phyloP scores from a whole-genome alignment of 2,888 invertebrate species.

The Leptinotarsa rubiginosa region DNA sequence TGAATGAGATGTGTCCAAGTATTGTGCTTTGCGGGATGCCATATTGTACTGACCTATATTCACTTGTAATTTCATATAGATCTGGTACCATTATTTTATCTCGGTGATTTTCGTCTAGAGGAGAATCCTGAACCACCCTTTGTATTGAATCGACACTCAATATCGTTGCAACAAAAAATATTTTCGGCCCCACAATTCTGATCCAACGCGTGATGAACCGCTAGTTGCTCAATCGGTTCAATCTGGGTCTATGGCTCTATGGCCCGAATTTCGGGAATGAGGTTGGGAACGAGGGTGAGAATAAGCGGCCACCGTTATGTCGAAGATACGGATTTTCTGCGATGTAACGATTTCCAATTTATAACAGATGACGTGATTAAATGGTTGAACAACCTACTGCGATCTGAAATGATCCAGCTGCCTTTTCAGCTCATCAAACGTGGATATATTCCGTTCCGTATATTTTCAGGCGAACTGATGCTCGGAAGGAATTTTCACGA shows the following conservation, averaged over 20 bases:
- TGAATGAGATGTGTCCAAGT: too few relatives aligned
- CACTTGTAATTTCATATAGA: too few relatives aligned
- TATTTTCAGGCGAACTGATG: neutral
- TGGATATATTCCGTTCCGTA: neutral
- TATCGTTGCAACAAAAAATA: neutral
- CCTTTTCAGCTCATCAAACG: constrained; percentile 4
- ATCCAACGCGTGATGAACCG: constrained; percentile 3
- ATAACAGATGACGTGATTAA: constrained; percentile 3
- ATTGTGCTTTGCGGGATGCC: too few relatives aligned
- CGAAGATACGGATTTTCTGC: constrained; percentile 4
- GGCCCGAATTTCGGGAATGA: neutral
- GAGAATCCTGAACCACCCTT: too few relatives aligned
- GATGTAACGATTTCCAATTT: constrained; percentile 17
- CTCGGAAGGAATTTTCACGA: neutral
- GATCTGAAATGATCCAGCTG: constrained; percentile 1
- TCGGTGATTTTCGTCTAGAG: too few relatives aligned
- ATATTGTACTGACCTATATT: too few relatives aligned
- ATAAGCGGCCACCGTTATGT: neutral
- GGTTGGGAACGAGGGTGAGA: constrained; percentile 12
- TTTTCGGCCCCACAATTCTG: neutral
- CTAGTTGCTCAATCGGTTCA: constrained; percentile 15
- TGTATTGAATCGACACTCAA: neutral
- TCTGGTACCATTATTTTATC: too few relatives aligned
- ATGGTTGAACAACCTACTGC: constrained; percentile 15
- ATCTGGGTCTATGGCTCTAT: constrained; percentile 13